Conservation (phyloP, 1,140 invertebrate genomes). For the Caligus rogercresseyi region DNA sequence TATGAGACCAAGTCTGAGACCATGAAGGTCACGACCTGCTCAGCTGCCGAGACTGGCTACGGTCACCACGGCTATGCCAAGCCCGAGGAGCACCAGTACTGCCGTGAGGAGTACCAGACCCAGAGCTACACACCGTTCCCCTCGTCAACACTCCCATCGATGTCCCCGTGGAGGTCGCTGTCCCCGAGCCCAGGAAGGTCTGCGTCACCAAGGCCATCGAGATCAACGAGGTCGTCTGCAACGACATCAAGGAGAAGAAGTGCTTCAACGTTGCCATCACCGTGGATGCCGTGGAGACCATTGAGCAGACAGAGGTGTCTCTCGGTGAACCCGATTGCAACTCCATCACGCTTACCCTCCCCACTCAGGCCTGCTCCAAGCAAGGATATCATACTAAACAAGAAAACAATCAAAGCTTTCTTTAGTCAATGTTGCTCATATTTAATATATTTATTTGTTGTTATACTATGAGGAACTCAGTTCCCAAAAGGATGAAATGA, state of each 20-base stretch:
- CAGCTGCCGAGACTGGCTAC: slow-evolving; percentile 11
- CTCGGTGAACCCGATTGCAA: slow-evolving; percentile 17
- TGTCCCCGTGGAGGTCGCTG: not conserved
- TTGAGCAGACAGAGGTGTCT: slow-evolving; percentile 14
- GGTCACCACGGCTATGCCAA: slow-evolving; percentile 1
- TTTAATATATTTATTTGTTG: too few relatives aligned
- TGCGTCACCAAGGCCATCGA: slow-evolving; percentile 14
- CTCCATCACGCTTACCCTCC: slow-evolving; percentile 15
- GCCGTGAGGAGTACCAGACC: slow-evolving; percentile 19
- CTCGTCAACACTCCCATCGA: slow-evolving; percentile 3
- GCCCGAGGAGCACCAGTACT: slow-evolving; percentile 10
- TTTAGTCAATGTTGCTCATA: too few relatives aligned
- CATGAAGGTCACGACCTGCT: slow-evolving; percentile 19
- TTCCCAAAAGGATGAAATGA: too few relatives aligned
- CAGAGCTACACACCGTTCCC: slow-evolving; percentile 13
- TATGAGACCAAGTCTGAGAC: slow-evolving; percentile 18
- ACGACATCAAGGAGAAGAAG: slow-evolving; percentile 8
- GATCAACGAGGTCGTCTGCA: slow-evolving; percentile 15
- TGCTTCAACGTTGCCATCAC: slow-evolving; percentile 19
- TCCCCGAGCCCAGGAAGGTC: slow-evolving; percentile 4
- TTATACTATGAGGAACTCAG: too few relatives aligned
- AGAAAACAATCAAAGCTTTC: too few relatives aligned
- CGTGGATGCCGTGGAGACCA: slow-evolving; percentile 9
- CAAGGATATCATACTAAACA: too few relatives aligned
- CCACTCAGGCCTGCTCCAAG: slow-evolving; percentile 16